phyloP scores from a whole-genome alignment of 2,113 vertebrate species.

The Macrotis lagotis region DNA sequence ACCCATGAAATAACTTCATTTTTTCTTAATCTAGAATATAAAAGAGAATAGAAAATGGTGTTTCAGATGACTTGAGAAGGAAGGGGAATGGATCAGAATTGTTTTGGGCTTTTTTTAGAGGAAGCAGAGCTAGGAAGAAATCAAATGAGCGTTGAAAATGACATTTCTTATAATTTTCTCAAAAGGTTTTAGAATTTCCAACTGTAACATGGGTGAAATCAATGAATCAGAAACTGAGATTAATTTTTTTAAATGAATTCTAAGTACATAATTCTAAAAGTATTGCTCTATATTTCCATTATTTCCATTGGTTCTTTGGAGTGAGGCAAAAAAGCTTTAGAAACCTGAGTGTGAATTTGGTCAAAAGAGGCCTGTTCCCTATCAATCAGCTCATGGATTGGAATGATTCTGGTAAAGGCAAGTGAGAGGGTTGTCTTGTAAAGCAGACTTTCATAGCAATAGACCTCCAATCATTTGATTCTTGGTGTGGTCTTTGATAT shows the following conservation, averaged over 20 bases:
- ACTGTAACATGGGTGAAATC: background rate
- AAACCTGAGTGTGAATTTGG: constrained; percentile 16
- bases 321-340: constrained; percentile 41
- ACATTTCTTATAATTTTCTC: constrained; percentile 33
- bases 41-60: background rate
- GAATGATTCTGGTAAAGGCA: no score
- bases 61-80: constrained; percentile 39
- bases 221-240: background rate
- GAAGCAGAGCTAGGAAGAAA: background rate
- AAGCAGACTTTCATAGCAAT: no score
- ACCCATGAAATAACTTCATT: background rate
- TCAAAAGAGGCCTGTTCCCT: no score
- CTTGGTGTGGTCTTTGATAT: no score
- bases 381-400: no score
- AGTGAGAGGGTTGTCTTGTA: no score
- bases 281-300: constrained; percentile 4
- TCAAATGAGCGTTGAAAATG: constrained; percentile 38
- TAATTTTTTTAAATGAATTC: constrained; percentile 49
- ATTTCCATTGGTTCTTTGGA: constrained; percentile 34
- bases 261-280: constrained; percentile 29
- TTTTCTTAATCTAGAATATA: background rate
- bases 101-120: constrained; percentile 32
- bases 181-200: background rate
- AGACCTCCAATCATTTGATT: no score
- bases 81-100: constrained; percentile 1